Percentiles rank a stretch among this genome's conserved stretches.
These are phyloP conservation scores for Amphiura filiformis DNA, from an alignment of 35 echinoderm and acorn worm genomes.

Conservation along the genomic window DNA sequence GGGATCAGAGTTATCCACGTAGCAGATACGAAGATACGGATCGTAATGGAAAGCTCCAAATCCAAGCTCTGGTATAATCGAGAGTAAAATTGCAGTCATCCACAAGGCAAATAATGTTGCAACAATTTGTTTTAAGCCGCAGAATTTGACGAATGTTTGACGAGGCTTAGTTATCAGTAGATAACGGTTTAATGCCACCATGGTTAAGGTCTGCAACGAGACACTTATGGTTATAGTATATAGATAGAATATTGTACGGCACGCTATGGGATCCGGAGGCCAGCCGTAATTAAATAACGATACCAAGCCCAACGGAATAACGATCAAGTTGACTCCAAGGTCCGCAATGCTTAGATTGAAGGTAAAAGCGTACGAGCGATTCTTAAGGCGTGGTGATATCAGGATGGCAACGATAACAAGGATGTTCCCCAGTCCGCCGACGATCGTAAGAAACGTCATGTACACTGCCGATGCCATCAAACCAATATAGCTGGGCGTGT, in stretches of 20 bases:
- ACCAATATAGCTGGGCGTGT: background rate
- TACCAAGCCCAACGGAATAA: conserved; percentile 21
- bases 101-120: background rate
- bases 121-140: background rate
- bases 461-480: background rate
- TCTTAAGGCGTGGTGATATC: conserved; percentile 7
- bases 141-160: conserved; percentile 12
- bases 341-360: conserved; percentile 33
- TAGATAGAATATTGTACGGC: conserved; percentile 44
- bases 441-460: conserved; percentile 22
- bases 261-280: conserved; percentile 24
- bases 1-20: conserved; percentile 28
- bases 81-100: background rate
- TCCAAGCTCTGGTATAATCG: conserved; percentile 35
- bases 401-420: conserved; percentile 53
- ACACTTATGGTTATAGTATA: conserved; percentile 38
- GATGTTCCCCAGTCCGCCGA: conserved; percentile 58
- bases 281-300: conserved; percentile 27
- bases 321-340: conserved; percentile 15
- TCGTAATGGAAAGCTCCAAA: conserved; percentile 28
- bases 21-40: conserved; percentile 17
- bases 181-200: conserved; percentile 53
- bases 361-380: conserved; percentile 27
- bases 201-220: conserved; percentile 42
- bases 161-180: conserved; percentile 6